Conservation (phyloP, 2,888 invertebrate species). For the Macrosoma leucophasiata region DNA sequence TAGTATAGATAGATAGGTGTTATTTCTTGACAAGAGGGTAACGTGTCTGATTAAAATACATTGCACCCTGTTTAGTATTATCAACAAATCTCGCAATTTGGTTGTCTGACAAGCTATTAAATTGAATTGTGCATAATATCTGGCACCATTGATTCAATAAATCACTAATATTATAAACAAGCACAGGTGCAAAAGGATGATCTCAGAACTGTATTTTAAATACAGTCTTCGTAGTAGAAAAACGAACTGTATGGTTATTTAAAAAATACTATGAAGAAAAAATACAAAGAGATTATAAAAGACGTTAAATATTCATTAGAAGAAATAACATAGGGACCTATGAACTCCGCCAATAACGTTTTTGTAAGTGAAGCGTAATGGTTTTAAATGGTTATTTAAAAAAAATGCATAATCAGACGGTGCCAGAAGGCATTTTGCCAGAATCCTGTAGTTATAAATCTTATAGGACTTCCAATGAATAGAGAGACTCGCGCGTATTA, state of each 20-base stretch:
- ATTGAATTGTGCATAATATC: too few species aligned
- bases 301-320: neutral
- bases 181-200: too few species aligned
- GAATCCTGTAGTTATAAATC: constrained; percentile 69
- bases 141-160: too few species aligned
- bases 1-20: too few species aligned
- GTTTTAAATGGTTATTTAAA: constrained; percentile 17
- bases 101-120: too few species aligned
- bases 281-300: constrained; percentile 2
- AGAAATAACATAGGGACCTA: neutral
- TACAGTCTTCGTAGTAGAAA: too few species aligned
- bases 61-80: too few species aligned
- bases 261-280: neutral
- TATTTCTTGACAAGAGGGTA: too few species aligned
- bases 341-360: neutral
- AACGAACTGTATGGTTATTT: neutral
- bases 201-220: too few species aligned
- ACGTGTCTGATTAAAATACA: too few species aligned
- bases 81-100: too few species aligned
- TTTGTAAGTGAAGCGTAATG: constrained; percentile 8
- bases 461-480: constrained; percentile 60
- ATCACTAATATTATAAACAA: too few species aligned
- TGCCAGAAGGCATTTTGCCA: constrained; percentile 72
- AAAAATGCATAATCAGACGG: constrained; percentile 26
- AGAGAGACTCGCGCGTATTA: constrained; percentile 63